Conservation (phyloP, 2,888 invertebrate species). For the Hedychridium roseum region DNA sequence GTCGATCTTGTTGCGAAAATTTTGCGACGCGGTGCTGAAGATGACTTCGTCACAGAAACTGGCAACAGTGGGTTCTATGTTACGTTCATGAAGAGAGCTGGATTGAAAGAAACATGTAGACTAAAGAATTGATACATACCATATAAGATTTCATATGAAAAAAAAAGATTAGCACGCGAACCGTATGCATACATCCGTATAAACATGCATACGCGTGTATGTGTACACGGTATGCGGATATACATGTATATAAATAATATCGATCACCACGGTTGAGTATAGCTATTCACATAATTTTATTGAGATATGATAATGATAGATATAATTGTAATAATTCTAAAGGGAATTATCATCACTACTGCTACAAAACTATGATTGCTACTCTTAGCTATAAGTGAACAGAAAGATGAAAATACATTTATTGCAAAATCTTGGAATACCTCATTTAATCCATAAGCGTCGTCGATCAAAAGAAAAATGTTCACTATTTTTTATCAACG, state of each 20-base stretch:
- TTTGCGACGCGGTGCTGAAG: conserved; percentile 27
- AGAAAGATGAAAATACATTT: conserved; percentile 40
- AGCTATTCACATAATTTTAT: conserved; percentile 53
- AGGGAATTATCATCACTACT: conserved; percentile 42
- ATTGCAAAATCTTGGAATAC: no score
- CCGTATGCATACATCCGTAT: conserved; percentile 36
- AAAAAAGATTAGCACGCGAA: conserved; percentile 35
- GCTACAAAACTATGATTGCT: conserved; percentile 49
- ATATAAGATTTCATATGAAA: conserved; percentile 36
- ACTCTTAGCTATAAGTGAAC: conserved; percentile 44
- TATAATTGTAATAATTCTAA: conserved; percentile 44
- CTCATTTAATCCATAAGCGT: no score
- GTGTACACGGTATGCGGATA: no score
- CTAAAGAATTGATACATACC: conserved; percentile 28
- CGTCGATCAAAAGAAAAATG: no score
- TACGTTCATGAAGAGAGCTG: conserved; percentile 14
- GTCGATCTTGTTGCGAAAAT: conserved; percentile 16
- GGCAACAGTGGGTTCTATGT: conserved; percentile 25
- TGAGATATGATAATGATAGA: conserved; percentile 46
- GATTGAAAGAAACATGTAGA: conserved; percentile 18
- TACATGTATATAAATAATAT: conserved; percentile 47
- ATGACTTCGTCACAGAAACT: conserved; percentile 23
- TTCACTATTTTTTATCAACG: no score
- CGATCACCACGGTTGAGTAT: conserved; percentile 48
- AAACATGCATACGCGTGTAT: conserved; percentile 39